Evolutionary conservation across 2,113 vertebrate species (phyloP).

Genomic region (Pterocles gutturalis): DNA sequence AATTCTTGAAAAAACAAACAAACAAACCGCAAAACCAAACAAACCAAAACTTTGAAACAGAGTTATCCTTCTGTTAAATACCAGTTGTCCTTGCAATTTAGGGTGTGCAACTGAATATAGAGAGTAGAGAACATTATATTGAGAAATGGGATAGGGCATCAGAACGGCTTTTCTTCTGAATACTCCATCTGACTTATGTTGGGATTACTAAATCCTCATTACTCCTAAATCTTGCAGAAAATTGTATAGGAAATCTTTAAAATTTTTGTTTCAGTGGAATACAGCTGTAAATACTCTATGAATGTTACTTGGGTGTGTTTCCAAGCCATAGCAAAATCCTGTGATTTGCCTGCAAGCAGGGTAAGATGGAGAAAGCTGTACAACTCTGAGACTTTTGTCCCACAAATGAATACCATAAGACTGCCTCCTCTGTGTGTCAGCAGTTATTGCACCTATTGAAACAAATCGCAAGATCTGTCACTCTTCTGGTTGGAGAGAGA

Average conservation of each 20-base stretch:
- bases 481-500: background rate
- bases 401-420: background rate
- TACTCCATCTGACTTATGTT: background rate
- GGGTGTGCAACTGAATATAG: background rate
- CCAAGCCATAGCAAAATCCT: background rate
- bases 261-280: too few relatives aligned
- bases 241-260: background rate
- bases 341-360: background rate
- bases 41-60: background rate
- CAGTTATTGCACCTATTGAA: conserved; percentile 14
- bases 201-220: background rate
- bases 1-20: background rate
- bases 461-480: conserved; percentile 16
- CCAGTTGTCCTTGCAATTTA: background rate
- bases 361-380: background rate
- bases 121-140: background rate
- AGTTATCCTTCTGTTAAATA: background rate
- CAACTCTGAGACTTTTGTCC: background rate
- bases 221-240: background rate
- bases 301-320: background rate
- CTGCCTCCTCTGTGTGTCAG: background rate
- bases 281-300: too few relatives aligned
- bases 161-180: background rate
- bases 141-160: background rate
- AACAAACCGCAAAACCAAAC: background rate